Percentiles rank a stretch among this genome's conserved stretches.
These are phyloP conservation scores for Sesamia inferens DNA, from an alignment of 2,888 invertebrate genomes.

Conservation along the genomic window DNA sequence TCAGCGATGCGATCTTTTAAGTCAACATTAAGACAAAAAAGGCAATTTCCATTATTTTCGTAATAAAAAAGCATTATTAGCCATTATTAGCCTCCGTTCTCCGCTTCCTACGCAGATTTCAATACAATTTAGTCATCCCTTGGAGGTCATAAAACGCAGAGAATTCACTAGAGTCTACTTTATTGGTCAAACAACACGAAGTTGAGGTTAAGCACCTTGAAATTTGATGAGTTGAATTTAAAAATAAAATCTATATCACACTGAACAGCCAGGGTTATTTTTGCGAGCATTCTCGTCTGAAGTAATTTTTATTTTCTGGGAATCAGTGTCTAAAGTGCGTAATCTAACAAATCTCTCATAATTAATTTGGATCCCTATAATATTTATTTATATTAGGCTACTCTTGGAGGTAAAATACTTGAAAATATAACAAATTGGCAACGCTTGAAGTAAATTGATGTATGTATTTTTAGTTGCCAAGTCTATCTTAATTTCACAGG, in stretches of 20 bases:
- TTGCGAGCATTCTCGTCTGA: neutral
- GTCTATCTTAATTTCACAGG: too few relatives aligned
- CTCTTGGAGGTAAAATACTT: too few relatives aligned
- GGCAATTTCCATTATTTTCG: neutral
- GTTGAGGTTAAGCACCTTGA: slow-evolving; percentile 15
- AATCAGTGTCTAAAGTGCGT: neutral
- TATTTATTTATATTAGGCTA: too few relatives aligned
- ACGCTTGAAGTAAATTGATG: too few relatives aligned
- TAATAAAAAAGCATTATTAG: slow-evolving; percentile 14
- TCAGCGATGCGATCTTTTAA: neutral
- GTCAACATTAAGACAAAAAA: slow-evolving; percentile 10
- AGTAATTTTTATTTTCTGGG: neutral
- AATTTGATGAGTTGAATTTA: slow-evolving; percentile 12
- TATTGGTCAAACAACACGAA: slow-evolving; percentile 24
- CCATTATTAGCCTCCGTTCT: neutral
- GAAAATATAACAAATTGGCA: too few relatives aligned
- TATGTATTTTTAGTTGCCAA: too few relatives aligned
- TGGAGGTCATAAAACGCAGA: slow-evolving; percentile 17
- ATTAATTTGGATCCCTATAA: neutral
- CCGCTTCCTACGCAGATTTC: slow-evolving; percentile 28
- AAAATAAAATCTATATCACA: slow-evolving; percentile 4
- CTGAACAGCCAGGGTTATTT: neutral
- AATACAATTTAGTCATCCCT: slow-evolving; percentile 29
- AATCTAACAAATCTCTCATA: neutral
- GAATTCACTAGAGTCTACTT: slow-evolving; percentile 30